These are phyloP conservation scores for Sus cebifrons DNA, from an alignment of 2,797 vertebrate species.

Conservation along the genomic window DNA sequence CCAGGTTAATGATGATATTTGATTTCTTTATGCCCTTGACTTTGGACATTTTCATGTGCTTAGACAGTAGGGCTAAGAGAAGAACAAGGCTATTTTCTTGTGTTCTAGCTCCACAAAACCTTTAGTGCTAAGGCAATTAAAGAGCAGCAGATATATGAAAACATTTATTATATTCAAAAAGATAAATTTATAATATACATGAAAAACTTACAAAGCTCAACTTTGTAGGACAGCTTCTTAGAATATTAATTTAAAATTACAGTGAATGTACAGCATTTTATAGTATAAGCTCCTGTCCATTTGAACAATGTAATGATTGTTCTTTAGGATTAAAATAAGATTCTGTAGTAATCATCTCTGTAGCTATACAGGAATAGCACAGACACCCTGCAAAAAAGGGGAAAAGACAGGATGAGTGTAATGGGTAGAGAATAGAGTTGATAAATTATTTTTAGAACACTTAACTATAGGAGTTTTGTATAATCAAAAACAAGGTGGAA, in stretches of 20 bases:
- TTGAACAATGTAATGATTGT: constrained; percentile 19
- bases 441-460: constrained; percentile 21
- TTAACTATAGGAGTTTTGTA: constrained; percentile 35
- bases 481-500: constrained; percentile 52
- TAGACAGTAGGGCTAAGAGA: background rate
- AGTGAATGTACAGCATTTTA: constrained; percentile 75
- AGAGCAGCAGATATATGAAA: constrained; percentile 75
- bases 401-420: constrained; percentile 44
- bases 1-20: constrained; percentile 11
- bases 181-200: constrained; percentile 76
- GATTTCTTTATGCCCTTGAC: constrained; percentile 20
- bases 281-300: constrained; percentile 21
- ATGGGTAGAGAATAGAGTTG: background rate
- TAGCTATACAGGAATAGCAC: constrained; percentile 97
- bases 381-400: constrained; percentile 92
- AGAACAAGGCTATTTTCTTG: background rate
- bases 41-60: constrained; percentile 47
- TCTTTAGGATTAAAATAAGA: constrained; percentile 92
- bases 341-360: constrained; percentile 97
- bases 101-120: constrained; percentile 44
- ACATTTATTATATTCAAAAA: constrained; percentile 83
- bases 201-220: constrained; percentile 78
- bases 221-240: constrained; percentile 66
- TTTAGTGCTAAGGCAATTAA: constrained; percentile 31
- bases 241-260: constrained; percentile 69